A percentile compares a stretch with the other conserved stretches of the same genome.
Evolutionary conservation across 1,140 invertebrate species (phyloP).

Genomic region (Drosophila neocordata): DNA sequence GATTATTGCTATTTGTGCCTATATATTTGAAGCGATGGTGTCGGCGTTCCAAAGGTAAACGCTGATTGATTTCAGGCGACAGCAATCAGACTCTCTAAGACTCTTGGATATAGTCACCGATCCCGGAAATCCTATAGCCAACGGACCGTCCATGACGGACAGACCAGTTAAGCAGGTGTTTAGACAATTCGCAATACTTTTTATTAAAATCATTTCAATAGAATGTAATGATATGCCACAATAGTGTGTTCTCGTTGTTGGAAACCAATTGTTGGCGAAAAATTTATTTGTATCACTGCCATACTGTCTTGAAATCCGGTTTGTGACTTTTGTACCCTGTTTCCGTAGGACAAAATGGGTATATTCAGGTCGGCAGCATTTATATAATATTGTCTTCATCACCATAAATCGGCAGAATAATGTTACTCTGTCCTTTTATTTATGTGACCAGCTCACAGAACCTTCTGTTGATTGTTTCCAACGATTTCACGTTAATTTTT

Average conservation of each 20-base stretch:
- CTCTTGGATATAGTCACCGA: constrained; percentile 39
- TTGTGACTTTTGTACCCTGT: constrained; percentile 39
- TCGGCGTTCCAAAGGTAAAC: neutral
- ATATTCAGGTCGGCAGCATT: constrained; percentile 47
- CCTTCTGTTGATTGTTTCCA: too few species aligned
- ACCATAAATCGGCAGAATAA: too few species aligned
- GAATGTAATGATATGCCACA: constrained; percentile 33
- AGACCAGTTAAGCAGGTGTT: constrained; percentile 43
- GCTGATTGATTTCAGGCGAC: constrained; percentile 61
- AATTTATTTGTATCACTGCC: neutral
- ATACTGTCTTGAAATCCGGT: constrained; percentile 51
- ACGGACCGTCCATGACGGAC: neutral
- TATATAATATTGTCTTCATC: constrained; percentile 12
- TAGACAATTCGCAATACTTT: constrained; percentile 31
- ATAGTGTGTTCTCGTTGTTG: constrained; percentile 30
- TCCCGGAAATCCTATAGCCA: constrained; percentile 68
- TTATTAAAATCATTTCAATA: constrained; percentile 27
- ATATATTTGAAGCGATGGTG: neutral
- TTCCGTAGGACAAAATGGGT: constrained; percentile 1
- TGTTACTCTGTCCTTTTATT: too few species aligned
- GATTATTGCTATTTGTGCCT: constrained; percentile 44
- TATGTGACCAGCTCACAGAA: too few species aligned
- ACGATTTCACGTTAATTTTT: too few species aligned
- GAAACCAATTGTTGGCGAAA: constrained; percentile 27
- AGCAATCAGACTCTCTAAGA: neutral